A percentile compares a stretch with the other conserved stretches of the same genome.
Conservation (phyloP, 1,140 invertebrate genomes). For the Holotrichia oblita region DNA sequence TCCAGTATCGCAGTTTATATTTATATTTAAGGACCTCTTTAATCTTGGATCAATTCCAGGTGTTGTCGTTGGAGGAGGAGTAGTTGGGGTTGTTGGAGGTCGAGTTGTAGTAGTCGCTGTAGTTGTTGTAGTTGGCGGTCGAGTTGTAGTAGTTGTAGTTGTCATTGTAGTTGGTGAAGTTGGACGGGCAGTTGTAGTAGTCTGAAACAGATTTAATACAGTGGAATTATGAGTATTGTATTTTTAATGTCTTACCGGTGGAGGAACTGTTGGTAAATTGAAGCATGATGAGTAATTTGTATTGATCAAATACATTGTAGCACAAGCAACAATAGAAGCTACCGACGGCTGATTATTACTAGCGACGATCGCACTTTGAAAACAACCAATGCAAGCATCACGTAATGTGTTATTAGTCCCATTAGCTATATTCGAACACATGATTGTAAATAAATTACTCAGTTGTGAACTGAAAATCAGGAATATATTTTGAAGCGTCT, state of each 20-base stretch:
- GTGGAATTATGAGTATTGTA: not conserved
- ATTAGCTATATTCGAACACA: conserved; percentile 48
- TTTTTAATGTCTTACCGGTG: not conserved
- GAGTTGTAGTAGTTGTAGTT: not conserved
- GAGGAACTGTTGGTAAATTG: conserved; percentile 38
- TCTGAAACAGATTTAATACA: not conserved
- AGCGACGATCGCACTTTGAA: conserved; percentile 45
- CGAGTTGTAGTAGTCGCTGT: no score
- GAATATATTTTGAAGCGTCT: not conserved
- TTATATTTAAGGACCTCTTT: conserved; percentile 16
- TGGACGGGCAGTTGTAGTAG: not conserved
- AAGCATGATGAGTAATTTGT: conserved; percentile 46
- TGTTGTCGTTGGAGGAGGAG: no score
- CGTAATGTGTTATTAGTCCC: conserved; percentile 39
- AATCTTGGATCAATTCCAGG: conserved; percentile 41
- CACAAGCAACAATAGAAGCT: conserved; percentile 43
- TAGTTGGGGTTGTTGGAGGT: no score
- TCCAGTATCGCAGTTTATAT: conserved; percentile 61
- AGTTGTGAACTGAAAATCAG: conserved; percentile 45
- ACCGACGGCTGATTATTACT: conserved; percentile 51
- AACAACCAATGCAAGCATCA: conserved; percentile 47
- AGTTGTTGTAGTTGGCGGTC: not conserved
- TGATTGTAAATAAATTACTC: conserved; percentile 45
- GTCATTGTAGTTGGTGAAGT: not conserved
- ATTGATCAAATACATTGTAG: conserved; percentile 46